Evolutionary conservation across 2,113 vertebrate species (phyloP).

Genomic region (Scalopus aquaticus): DNA sequence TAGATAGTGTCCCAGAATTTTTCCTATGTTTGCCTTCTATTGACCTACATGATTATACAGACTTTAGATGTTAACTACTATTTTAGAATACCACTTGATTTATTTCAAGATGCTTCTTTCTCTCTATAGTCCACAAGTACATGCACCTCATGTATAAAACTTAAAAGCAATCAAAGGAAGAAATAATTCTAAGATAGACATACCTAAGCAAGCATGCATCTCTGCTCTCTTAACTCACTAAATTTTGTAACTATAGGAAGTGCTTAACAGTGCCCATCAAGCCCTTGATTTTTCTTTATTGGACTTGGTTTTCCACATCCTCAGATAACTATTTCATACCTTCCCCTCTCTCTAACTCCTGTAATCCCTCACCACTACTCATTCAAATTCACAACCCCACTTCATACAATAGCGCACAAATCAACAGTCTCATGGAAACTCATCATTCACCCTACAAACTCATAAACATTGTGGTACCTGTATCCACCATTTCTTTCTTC

Average conservation of each 20-base stretch:
- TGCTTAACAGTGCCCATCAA: background rate
- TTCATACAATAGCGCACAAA: background rate
- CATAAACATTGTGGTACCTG: background rate
- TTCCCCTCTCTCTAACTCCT: background rate
- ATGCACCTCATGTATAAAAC: background rate
- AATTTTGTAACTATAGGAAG: background rate
- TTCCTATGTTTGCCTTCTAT: background rate
- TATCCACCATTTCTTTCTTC: background rate
- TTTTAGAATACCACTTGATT: background rate
- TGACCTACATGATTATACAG: background rate
- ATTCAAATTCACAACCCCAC: background rate
- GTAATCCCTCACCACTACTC: background rate
- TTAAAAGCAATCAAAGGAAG: conserved; percentile 28
- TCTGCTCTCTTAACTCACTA: background rate
- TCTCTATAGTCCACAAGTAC: background rate
- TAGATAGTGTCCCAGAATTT: background rate
- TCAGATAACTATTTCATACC: background rate
- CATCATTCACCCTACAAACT: background rate
- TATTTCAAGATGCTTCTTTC: background rate
- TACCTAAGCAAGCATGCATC: background rate
- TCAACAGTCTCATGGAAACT: background rate
- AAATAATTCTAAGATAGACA: background rate
- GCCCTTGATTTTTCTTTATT: background rate
- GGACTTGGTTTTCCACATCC: background rate
- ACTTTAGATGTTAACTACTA: background rate